Conservation (phyloP, 2,888 invertebrate species). For the Notodonta ziczac region DNA sequence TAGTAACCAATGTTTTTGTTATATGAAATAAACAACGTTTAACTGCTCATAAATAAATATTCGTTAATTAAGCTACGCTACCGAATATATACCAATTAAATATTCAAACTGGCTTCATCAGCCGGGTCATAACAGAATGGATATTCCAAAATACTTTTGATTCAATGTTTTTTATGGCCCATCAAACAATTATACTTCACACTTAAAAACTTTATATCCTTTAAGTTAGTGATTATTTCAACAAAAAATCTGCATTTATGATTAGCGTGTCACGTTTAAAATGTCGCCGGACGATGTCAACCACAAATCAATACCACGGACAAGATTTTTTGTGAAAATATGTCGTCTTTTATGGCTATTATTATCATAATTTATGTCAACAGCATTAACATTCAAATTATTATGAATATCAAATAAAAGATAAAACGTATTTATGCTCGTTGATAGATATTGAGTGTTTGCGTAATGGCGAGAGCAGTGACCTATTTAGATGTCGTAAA, state of each 20-base stretch:
- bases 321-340: background rate
- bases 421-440: conserved; percentile 39
- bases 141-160: background rate
- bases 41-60: background rate
- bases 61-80: background rate
- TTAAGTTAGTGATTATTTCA: background rate
- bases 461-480: conserved; percentile 29
- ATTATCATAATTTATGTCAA: conserved; percentile 35
- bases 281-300: conserved; percentile 22
- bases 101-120: background rate
- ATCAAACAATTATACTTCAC: conserved; percentile 3
- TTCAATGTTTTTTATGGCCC: conserved; percentile 14
- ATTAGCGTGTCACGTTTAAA: conserved; percentile 11
- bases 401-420: conserved; percentile 43
- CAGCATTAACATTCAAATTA: conserved; percentile 44
- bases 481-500: conserved; percentile 24
- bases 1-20: no score
- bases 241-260: background rate
- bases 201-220: conserved; percentile 1
- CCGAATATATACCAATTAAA: background rate
- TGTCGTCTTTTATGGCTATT: conserved; percentile 5
- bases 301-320: conserved; percentile 13
- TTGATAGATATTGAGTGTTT: conserved; percentile 28
- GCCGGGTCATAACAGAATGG: background rate
- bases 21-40: background rate